These are phyloP conservation scores for Sitobion miscanthi DNA, from an alignment of 1,140 invertebrate species.

Conservation along the genomic window DNA sequence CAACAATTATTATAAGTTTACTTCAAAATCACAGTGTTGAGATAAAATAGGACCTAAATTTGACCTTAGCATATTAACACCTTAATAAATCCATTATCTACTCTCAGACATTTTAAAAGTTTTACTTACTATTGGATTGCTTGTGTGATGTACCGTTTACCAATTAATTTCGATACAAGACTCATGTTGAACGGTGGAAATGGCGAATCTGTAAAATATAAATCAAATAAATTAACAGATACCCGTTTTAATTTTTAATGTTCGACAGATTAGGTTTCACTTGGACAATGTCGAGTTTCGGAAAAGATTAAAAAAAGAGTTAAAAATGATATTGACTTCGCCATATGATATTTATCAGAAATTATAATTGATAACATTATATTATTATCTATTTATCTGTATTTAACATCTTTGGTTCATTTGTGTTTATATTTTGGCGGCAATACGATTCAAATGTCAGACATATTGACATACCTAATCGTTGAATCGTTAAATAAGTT, in stretches of 20 bases:
- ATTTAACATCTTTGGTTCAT: background rate
- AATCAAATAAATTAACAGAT: background rate
- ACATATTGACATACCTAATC: background rate
- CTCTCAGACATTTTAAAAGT: background rate
- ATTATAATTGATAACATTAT: background rate
- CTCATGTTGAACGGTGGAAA: background rate
- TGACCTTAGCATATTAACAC: conserved; percentile 1
- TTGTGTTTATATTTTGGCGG: background rate
- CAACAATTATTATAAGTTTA: background rate
- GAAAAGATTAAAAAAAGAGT: background rate
- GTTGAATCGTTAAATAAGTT: background rate
- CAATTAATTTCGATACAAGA: conserved; percentile 53
- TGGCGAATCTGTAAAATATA: background rate
- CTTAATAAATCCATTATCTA: no score
- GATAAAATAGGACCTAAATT: background rate
- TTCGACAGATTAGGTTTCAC: background rate
- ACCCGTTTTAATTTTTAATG: background rate
- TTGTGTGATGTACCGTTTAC: conserved; percentile 16
- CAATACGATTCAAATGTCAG: background rate
- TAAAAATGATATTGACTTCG: background rate
- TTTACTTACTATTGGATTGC: conserved; percentile 21
- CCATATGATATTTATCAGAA: background rate
- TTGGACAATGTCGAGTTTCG: background rate
- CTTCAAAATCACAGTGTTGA: background rate
- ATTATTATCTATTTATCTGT: background rate